Evolutionary conservation across 1,140 invertebrate species (phyloP).

Genomic region (Tetramorium simillimum): DNA sequence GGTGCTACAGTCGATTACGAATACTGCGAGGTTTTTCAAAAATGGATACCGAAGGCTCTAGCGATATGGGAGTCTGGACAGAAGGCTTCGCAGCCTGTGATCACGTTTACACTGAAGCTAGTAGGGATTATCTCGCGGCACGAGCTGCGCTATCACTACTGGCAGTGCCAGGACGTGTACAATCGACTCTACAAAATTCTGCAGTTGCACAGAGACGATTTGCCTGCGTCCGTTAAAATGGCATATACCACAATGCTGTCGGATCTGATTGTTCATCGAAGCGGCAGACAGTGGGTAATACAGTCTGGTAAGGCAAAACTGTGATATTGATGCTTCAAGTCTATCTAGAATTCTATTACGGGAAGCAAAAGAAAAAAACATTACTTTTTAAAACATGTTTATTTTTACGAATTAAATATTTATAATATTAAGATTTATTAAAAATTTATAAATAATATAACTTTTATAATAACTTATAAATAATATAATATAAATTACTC

Average conservation of each 20-base stretch:
- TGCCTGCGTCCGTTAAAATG: constrained; percentile 87
- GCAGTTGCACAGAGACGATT: constrained; percentile 76
- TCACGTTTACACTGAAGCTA: constrained; percentile 84
- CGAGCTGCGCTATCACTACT: constrained; percentile 81
- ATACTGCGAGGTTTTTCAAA: constrained; percentile 69
- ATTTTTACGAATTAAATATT: neutral
- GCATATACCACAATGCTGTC: constrained; percentile 87
- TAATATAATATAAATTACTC: constrained; percentile 10
- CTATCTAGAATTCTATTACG: neutral
- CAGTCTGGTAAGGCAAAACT: constrained; percentile 78
- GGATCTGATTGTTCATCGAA: constrained; percentile 85
- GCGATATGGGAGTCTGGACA: constrained; percentile 74
- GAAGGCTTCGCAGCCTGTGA: constrained; percentile 81
- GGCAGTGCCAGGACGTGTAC: constrained; percentile 79
- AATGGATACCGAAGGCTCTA: constrained; percentile 79
- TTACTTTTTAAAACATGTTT: neutral
- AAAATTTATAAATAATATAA: neutral
- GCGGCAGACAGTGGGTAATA: constrained; percentile 87
- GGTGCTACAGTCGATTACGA: constrained; percentile 67
- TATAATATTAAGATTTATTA: neutral
- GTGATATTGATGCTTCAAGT: neutral
- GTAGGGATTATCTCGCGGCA: constrained; percentile 81
- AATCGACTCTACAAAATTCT: constrained; percentile 79
- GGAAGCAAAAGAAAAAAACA: neutral
- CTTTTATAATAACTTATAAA: too few species aligned